These are phyloP conservation scores for Lithophane leautieri DNA, from an alignment of 2,888 invertebrate genomes.

Conservation along the genomic window DNA sequence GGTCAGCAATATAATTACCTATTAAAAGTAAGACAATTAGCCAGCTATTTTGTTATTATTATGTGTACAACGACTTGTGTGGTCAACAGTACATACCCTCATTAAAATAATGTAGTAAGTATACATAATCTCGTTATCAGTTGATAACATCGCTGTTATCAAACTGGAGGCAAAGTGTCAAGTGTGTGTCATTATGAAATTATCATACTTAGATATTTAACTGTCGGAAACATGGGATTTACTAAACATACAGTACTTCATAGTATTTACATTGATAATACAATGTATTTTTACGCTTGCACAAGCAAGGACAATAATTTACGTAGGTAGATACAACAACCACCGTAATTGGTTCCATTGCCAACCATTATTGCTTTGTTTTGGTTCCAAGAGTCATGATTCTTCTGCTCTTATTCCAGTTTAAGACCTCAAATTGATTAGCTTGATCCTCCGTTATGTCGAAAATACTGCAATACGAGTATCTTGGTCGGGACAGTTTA, in stretches of 20 bases:
- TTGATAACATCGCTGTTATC: conserved; percentile 47
- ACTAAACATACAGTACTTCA: conserved; percentile 3
- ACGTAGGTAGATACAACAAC: background rate
- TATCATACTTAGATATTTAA: conserved; percentile 15
- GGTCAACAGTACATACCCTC: conserved; percentile 1
- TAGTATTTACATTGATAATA: conserved; percentile 13
- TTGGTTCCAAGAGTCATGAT: too few species aligned
- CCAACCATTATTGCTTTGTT: background rate
- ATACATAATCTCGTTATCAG: conserved; percentile 37
- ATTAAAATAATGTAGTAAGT: conserved; percentile 19
- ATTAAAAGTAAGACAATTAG: background rate
- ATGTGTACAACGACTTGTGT: background rate
- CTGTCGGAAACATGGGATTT: conserved; percentile 45
- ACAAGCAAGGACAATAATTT: background rate
- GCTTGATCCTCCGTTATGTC: too few species aligned
- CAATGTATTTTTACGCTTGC: background rate
- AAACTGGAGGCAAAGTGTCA: conserved; percentile 25
- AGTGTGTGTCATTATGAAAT: conserved; percentile 24
- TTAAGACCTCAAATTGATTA: too few species aligned
- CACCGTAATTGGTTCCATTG: background rate
- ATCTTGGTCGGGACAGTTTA: too few species aligned
- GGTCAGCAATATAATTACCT: background rate
- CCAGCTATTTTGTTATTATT: background rate
- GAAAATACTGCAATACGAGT: too few species aligned
- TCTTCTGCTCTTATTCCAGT: too few species aligned